These are phyloP conservation scores for Grammomys surdaster DNA, from an alignment of 2,113 vertebrate genomes.

Conservation along the genomic window DNA sequence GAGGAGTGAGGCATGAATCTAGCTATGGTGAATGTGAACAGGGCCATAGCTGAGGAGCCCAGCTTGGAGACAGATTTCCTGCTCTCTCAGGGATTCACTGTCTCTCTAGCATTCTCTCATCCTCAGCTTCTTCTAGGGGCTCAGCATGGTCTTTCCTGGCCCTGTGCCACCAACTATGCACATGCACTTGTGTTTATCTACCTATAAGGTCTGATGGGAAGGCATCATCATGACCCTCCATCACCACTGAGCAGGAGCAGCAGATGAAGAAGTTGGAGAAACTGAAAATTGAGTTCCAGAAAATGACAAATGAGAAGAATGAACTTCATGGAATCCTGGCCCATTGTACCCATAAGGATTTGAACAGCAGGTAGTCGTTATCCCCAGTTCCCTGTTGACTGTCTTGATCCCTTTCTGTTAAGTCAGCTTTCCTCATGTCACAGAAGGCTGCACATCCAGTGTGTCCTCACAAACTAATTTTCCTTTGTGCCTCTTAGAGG, in stretches of 20 bases:
- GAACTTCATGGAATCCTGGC: slow-evolving; percentile 94
- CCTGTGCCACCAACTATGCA: not conserved
- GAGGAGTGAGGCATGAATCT: not conserved
- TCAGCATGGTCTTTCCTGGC: not conserved
- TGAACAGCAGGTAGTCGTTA: slow-evolving; percentile 92
- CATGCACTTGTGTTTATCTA: not conserved
- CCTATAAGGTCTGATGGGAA: slow-evolving; percentile 91
- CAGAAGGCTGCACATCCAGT: not conserved
- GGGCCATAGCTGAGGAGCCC: too few species aligned
- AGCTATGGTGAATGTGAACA: too few species aligned
- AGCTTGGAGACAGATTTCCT: not conserved
- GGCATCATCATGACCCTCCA: slow-evolving; percentile 91
- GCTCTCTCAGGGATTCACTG: not conserved
- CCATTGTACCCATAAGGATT: slow-evolving; percentile 93
- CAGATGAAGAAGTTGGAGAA: slow-evolving; percentile 93
- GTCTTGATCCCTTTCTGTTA: not conserved
- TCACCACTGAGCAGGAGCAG: slow-evolving; percentile 89
- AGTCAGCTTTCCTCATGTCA: not conserved
- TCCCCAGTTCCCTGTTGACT: not conserved
- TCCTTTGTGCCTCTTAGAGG: not conserved
- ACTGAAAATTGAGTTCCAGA: slow-evolving; percentile 92
- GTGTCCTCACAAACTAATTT: not conserved
- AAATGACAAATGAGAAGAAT: slow-evolving; percentile 94
- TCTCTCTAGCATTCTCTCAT: not conserved
- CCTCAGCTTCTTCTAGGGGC: not conserved